A percentile compares a stretch with the other conserved stretches of the same genome.
phyloP scores from a whole-genome alignment of 2,797 vertebrate species.

The Sparidentex hasta region DNA sequence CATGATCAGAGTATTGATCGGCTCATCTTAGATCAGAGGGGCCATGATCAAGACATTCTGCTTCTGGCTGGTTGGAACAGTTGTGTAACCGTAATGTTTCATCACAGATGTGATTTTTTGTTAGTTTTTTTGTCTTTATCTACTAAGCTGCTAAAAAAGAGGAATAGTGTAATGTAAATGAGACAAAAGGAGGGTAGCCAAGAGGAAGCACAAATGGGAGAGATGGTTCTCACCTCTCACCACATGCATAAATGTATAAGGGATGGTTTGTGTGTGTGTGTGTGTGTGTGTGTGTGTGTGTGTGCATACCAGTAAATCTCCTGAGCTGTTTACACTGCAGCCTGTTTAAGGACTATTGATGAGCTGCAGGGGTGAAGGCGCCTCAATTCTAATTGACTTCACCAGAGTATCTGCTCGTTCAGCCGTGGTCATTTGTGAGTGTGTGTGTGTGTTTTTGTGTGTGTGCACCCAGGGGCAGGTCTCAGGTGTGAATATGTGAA shows the following conservation, averaged over 20 bases:
- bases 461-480: conserved; percentile 32
- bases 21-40: conserved; percentile 22
- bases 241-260: conserved; percentile 63
- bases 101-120: background rate
- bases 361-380: conserved; percentile 67
- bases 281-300: conserved; percentile 25
- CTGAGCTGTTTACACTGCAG: conserved; percentile 67
- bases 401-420: conserved; percentile 53
- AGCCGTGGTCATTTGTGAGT: conserved; percentile 55
- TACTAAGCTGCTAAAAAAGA: background rate
- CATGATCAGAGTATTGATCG: conserved; percentile 55
- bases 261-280: background rate
- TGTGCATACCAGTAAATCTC: conserved; percentile 57
- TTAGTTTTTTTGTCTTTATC: background rate
- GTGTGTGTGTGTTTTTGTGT: background rate
- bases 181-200: background rate
- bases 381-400: conserved; percentile 72
- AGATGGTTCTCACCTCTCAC: conserved; percentile 32
- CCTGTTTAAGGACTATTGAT: conserved; percentile 76
- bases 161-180: background rate
- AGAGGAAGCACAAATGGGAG: background rate
- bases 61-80: conserved; percentile 4
- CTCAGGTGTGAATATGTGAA: conserved; percentile 68
- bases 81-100: background rate
- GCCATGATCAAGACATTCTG: conserved; percentile 5